phyloP scores from a whole-genome alignment of 1,140 invertebrate species.

The Oppia nitens region DNA sequence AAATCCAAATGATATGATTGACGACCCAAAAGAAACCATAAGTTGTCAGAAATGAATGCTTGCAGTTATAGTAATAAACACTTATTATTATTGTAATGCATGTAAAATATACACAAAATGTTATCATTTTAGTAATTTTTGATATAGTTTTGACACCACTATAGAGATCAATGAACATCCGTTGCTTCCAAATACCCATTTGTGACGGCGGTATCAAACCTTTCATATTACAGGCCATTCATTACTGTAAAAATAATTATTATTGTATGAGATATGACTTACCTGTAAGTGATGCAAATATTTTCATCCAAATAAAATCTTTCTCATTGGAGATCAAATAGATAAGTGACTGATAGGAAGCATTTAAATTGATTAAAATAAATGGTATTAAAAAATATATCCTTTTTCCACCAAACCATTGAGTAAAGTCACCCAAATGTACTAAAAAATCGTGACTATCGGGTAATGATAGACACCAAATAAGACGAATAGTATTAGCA shows the following conservation, averaged over 20 bases:
- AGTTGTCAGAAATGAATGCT: not conserved
- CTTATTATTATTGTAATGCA: not conserved
- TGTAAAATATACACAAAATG: not conserved
- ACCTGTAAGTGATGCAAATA: not conserved
- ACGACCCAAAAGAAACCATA: not conserved
- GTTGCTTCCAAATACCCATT: not conserved
- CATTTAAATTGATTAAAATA: not conserved
- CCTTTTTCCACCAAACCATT: not conserved
- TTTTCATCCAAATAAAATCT: not conserved
- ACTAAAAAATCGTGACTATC: not conserved
- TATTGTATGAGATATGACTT: not conserved
- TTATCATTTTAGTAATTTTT: not conserved
- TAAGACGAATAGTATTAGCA: not conserved
- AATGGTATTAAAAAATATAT: not conserved
- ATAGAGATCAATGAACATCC: not conserved
- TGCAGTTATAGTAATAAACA: not conserved
- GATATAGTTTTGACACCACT: not conserved
- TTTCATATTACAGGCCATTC: not conserved
- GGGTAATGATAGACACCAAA: not conserved
- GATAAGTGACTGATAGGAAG: not conserved
- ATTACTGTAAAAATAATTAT: not conserved
- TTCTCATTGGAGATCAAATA: not conserved
- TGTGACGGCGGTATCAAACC: not conserved
- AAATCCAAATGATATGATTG: not conserved
- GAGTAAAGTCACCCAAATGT: not conserved